Evolutionary conservation across 2,888 invertebrate species (phyloP), one percentile per base, ranked within the genome.

Genomic region (Fissipunctia ypsillon): DNA sequence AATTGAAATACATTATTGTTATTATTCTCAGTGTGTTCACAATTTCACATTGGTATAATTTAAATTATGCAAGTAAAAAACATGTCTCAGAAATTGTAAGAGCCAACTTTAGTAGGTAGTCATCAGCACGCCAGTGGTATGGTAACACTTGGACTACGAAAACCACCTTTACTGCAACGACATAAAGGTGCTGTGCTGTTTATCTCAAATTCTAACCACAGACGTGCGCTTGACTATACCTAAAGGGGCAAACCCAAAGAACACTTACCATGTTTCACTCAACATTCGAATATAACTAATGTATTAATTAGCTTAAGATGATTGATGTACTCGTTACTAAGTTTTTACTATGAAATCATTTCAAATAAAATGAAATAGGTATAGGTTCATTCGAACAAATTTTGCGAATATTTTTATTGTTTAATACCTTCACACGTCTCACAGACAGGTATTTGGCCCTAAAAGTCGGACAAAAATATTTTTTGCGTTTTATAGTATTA

Each of bases 281-380:
- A 19, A 54, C 0, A 22, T 48, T 61, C 14, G 28, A 80, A 56
- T 78, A 41, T 43, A 70, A 50, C 22, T 25, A 38, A 48, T 4
- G 48, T 69, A 77, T 70, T 59, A 19, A 38, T 79, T 60, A 61
- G 48, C 22, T 12, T 60, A 52, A 14, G 60, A 25, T 78, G 35
- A 70, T 70, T 31, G 12, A 43, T 41, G 59, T 10, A 41, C 38
- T 38, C 5, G 38, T 38, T 38, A 38, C 38, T 5, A 35, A 38
- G 38, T 38, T 38, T 38, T 38, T 38, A 38, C 38, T 38, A 9
- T 38, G 38, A 38, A 38, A 38, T 9, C 38, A 38, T 38, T 38
- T 5, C 38, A 38, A 38, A 38, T 38, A 38, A 38, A 38, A 38
- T 31, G 2, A 31, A 31, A 31, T 31, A n/a, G n/a, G n/a, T n/a